Conservation (phyloP, 1,140 invertebrate species). For the Anoplolepis gracilipes region DNA sequence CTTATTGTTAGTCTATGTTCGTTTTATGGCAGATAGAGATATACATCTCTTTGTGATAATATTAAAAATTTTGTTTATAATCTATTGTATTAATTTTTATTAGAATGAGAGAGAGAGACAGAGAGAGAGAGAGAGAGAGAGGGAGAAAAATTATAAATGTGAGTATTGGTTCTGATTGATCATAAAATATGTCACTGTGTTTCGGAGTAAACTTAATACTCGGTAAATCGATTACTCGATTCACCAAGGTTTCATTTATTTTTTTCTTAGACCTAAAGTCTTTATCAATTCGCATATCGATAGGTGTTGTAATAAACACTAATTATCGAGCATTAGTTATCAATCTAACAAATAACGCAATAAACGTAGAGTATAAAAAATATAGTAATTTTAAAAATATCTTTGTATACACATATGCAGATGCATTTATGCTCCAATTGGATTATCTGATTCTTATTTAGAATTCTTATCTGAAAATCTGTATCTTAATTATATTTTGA, state of each 20-base stretch:
- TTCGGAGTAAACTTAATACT: background rate
- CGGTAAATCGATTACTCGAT: constrained; percentile 27
- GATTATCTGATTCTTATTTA: too few relatives aligned
- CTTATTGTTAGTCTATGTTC: background rate
- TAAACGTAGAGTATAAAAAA: background rate
- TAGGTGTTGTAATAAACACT: background rate
- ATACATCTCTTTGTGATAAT: background rate
- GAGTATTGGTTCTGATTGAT: background rate
- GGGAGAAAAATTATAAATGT: background rate
- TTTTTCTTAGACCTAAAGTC: background rate
- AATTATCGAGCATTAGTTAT: background rate
- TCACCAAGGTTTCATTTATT: background rate
- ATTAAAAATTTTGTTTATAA: background rate
- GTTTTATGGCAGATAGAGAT: background rate
- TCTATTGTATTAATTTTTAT: background rate
- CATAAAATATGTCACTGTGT: background rate
- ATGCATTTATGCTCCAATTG: background rate
- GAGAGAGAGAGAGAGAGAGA: background rate
- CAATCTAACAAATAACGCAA: background rate
- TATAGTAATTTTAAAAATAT: too few relatives aligned
- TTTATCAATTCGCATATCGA: background rate
- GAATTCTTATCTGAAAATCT: too few relatives aligned
- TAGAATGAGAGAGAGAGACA: background rate
- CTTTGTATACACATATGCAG: background rate
- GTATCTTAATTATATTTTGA: background rate